A percentile compares a stretch with the other conserved stretches of the same genome.
These are phyloP conservation scores for Acrocyrtus sp. DNA, from an alignment of 2,888 invertebrate species.

Conservation along the genomic window DNA sequence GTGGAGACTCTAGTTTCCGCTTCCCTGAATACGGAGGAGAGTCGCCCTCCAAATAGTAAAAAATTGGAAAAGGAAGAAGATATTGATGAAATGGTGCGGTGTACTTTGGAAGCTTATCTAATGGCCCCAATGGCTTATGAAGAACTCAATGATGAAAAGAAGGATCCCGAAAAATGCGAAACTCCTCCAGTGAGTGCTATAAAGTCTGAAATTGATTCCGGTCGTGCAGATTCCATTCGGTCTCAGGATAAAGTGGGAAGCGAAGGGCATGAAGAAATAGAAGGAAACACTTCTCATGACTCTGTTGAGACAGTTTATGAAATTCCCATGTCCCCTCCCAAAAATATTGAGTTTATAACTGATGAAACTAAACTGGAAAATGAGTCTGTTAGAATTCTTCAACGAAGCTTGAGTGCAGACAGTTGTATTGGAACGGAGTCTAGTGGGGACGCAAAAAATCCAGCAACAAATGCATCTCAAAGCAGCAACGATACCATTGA, in stretches of 20 bases:
- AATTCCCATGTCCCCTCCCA: slow-evolving; percentile 11
- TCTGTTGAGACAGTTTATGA: slow-evolving; percentile 48
- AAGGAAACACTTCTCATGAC: slow-evolving; percentile 42
- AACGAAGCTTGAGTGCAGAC: slow-evolving; percentile 51
- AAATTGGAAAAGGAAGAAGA: slow-evolving; percentile 9
- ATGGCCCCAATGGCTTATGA: slow-evolving; percentile 29
- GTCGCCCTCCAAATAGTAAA: neutral
- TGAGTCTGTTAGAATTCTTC: slow-evolving; percentile 3
- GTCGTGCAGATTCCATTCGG: slow-evolving; percentile 42
- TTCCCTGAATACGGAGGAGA: neutral
- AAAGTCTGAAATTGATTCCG: slow-evolving; percentile 37
- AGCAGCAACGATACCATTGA: slow-evolving; percentile 45
- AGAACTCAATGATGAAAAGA: slow-evolving; percentile 23
- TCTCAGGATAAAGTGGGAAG: slow-evolving; percentile 22
- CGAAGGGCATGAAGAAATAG: slow-evolving; percentile 19
- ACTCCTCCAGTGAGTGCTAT: slow-evolving; percentile 5
- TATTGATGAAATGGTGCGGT: slow-evolving; percentile 40
- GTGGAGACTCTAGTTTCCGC: slow-evolving; percentile 24
- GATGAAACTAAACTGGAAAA: no score
- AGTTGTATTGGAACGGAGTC: slow-evolving; percentile 62
- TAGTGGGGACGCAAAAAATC: slow-evolving; percentile 52
- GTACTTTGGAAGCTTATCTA: slow-evolving; percentile 42
- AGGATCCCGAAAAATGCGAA: slow-evolving; percentile 1
- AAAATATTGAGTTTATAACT: neutral
- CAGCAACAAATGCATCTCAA: slow-evolving; percentile 26